These are phyloP conservation scores for Nasonia longicornis DNA, from an alignment of 1,140 invertebrate genomes.

Conservation along the genomic window DNA sequence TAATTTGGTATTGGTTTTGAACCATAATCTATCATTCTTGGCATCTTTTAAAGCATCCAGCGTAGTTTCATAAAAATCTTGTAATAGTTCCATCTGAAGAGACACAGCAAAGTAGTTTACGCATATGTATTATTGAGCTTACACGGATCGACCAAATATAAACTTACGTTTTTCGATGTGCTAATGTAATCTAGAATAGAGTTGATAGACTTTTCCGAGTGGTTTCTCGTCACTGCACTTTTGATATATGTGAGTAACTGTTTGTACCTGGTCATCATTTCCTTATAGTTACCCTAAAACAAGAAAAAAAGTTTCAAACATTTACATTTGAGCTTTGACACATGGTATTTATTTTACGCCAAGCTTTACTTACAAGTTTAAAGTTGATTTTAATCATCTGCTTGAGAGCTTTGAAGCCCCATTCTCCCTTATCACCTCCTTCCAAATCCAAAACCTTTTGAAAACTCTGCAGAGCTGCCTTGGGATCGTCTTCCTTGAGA, in stretches of 20 bases:
- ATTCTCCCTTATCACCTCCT: conserved; percentile 98
- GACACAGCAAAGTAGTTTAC: conserved; percentile 33
- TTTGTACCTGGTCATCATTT: conserved; percentile 98
- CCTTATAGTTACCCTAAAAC: conserved; percentile 88
- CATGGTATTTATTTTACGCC: not conserved
- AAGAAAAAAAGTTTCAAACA: conserved; percentile 30
- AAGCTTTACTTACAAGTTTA: conserved; percentile 81
- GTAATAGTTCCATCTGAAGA: conserved; percentile 95
- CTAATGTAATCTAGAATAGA: conserved; percentile 99
- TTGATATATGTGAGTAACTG: conserved; percentile 98
- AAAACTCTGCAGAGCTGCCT: conserved; percentile 91
- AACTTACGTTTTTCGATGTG: conserved; percentile 95
- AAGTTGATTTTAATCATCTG: conserved; percentile 99
- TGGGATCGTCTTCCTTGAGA: conserved; percentile 97
- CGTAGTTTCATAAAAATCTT: conserved; percentile 99
- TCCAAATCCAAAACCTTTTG: conserved; percentile 97
- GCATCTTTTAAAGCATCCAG: conserved; percentile 98
- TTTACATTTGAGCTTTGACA: too few relatives aligned
- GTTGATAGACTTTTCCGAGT: conserved; percentile 99
- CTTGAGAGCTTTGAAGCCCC: conserved; percentile 99
- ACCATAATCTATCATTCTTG: conserved; percentile 99
- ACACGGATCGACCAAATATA: conserved; percentile 19
- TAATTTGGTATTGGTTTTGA: conserved; percentile 99
- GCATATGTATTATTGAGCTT: conserved; percentile 21
- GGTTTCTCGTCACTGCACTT: conserved; percentile 98